Base-by-base conservation (phyloP, 2,113 vertebrate species). In the Epinephelus moara region DNA sequence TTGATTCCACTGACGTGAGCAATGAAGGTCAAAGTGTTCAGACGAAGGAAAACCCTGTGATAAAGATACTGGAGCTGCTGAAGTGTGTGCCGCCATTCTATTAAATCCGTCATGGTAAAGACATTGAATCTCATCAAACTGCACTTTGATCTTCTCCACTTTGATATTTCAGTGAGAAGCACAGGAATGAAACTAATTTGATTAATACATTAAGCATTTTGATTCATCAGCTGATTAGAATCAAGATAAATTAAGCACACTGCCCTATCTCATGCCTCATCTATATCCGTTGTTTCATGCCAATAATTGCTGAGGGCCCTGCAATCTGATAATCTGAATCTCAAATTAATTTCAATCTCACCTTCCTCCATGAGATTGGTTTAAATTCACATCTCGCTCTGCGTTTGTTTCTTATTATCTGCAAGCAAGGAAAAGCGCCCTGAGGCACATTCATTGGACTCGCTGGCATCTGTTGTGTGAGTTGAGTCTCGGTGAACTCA, bases 161-260 rank as follows among this genome's bases (percentile, higher is more conserved):
- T 89, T 82, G 73, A 89, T 85, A 69, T 86, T 87, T 86, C 87
- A 75, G 52, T 75, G 53, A 81, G 76, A 85, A 33, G 81, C 88
- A 75, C 74, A 78, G 79, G 62, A 83, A 90, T 83, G 76, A 83
- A 85, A 77, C 81, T 75, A 90, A 89, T 92, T 92, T 85, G 81
- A 93, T 93, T 88, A 93, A 87, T 80, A 87, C 49, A 87, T 89
- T 86, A 87, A 88, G 81, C 52, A 30, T 88, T 94, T 90, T 64
- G 76, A 93, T 85, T 92, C 50, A 25, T 93, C 85, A 67, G 86
- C 80, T 89, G 91, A 93, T 93, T 86, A 85, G 37, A 88, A 84
- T 85, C 63, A 21, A 80, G 83, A 86, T 80, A 59, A 90, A 88
- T 82, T 78, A 80, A 89, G 83, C 69, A 52, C 74, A 71, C 67